Evolutionary conservation across 2,113 vertebrate species (phyloP).

Genomic region (Oriolus oriolus): DNA sequence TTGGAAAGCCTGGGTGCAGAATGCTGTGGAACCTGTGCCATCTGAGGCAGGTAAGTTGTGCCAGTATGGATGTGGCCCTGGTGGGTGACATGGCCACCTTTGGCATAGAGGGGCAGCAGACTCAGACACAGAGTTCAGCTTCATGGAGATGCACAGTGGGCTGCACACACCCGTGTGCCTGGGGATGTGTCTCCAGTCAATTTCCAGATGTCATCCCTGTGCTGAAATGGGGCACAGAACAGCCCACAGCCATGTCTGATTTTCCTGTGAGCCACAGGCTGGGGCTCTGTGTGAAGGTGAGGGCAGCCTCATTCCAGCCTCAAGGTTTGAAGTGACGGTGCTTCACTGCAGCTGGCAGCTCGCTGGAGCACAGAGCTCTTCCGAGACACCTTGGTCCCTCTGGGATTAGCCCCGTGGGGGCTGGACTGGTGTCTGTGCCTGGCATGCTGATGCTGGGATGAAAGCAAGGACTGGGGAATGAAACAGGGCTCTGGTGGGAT

Average conservation of each 20-base stretch:
- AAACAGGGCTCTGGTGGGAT: not conserved
- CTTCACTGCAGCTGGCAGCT: not conserved
- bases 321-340: not conserved
- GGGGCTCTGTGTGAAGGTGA: not conserved
- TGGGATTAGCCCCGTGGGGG: not conserved
- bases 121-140: not conserved
- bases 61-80: not conserved
- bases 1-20: not conserved
- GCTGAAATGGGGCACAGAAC: not conserved
- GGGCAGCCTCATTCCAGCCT: not conserved
- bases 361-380: not conserved
- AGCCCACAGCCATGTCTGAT: rapidly evolving
- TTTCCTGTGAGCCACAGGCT: not conserved
- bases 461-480: not conserved
- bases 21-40: rapidly evolving
- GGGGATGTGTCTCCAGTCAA: not conserved
- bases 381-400: not conserved
- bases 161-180: not conserved
- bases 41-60: not conserved
- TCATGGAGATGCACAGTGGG: not conserved
- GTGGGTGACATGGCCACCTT: not conserved
- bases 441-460: not conserved
- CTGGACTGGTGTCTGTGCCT: not conserved
- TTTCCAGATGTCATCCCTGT: not conserved
- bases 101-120: not conserved